phyloP scores from a whole-genome alignment of 2,888 invertebrate genomes.

The Scelioninae gen. 1 region DNA sequence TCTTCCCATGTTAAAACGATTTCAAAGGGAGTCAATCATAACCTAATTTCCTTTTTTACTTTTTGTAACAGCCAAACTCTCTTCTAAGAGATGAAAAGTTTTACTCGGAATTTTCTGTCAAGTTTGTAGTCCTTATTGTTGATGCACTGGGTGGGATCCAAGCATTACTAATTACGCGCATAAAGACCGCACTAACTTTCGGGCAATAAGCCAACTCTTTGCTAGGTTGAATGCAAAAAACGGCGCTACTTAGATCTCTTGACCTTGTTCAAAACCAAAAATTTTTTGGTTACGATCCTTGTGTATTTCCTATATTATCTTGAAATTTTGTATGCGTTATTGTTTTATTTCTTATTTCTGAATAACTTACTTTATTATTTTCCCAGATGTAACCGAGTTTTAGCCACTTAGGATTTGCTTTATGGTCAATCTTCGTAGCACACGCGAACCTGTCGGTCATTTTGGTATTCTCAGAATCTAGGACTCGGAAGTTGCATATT shows the following conservation, averaged over 20 bases:
- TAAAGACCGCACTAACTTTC: slow-evolving; percentile 38
- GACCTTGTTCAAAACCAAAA: slow-evolving; percentile 30
- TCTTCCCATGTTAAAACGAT: slow-evolving; percentile 25
- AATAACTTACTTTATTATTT: no score
- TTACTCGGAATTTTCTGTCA: slow-evolving; percentile 34
- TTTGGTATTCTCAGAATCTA: no score
- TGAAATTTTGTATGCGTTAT: no score
- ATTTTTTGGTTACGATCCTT: slow-evolving; percentile 13
- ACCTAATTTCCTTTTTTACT: slow-evolving; percentile 41
- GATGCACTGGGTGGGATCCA: slow-evolving; percentile 44
- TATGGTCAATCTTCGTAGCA: no score
- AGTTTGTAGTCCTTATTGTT: slow-evolving; percentile 46
- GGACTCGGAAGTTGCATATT: no score
- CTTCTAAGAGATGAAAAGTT: slow-evolving; percentile 49
- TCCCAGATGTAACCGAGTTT: no score
- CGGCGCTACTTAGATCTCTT: slow-evolving; percentile 28
- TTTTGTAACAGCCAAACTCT: slow-evolving; percentile 37
- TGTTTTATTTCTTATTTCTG: no score
- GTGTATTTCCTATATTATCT: background rate
- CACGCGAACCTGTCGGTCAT: no score
- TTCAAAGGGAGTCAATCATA: slow-evolving; percentile 56
- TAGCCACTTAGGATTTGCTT: no score
- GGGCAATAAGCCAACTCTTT: slow-evolving; percentile 51
- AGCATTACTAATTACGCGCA: slow-evolving; percentile 56
- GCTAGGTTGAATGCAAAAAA: slow-evolving; percentile 13